These are phyloP conservation scores for Syrrhaptes paradoxus DNA, from an alignment of 2,113 vertebrate species.

Conservation along the genomic window DNA sequence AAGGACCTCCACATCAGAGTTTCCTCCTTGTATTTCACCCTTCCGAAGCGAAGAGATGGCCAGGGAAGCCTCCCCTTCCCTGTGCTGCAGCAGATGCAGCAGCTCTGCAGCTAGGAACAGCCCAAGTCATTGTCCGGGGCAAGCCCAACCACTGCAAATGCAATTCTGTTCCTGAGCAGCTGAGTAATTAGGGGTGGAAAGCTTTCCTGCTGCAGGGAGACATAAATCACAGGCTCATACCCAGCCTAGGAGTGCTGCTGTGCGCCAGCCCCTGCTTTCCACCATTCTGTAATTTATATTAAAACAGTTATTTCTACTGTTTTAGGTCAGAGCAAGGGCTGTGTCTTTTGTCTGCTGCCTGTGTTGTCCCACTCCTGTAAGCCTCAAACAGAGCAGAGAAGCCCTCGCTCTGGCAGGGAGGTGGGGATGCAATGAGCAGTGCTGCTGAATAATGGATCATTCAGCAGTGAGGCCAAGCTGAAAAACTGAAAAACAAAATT, in stretches of 20 bases:
- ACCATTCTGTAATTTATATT: not conserved
- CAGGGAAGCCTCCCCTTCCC: not conserved
- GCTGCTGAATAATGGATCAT: fast-evolving
- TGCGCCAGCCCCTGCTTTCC: not conserved
- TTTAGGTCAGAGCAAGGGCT: not conserved
- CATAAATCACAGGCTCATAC: not conserved
- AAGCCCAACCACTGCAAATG: not conserved
- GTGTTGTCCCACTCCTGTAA: not conserved
- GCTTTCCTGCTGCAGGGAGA: not conserved
- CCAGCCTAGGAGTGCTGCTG: not conserved
- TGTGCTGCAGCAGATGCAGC: not conserved
- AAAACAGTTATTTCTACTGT: not conserved
- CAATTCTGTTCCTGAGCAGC: not conserved
- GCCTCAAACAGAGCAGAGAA: not conserved
- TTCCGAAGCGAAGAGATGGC: not conserved
- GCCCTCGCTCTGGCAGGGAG: not conserved
- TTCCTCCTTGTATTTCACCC: not conserved
- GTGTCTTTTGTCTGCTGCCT: not conserved
- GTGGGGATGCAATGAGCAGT: not conserved
- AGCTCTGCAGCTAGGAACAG: not conserved
- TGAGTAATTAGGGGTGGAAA: not conserved
- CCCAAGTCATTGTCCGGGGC: not conserved
- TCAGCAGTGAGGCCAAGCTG: not conserved
- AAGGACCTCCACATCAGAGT: not conserved
- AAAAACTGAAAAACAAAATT: not conserved